phyloP scores from a whole-genome alignment of 2,113 vertebrate species.

The Myxocyprinus asiaticus region DNA sequence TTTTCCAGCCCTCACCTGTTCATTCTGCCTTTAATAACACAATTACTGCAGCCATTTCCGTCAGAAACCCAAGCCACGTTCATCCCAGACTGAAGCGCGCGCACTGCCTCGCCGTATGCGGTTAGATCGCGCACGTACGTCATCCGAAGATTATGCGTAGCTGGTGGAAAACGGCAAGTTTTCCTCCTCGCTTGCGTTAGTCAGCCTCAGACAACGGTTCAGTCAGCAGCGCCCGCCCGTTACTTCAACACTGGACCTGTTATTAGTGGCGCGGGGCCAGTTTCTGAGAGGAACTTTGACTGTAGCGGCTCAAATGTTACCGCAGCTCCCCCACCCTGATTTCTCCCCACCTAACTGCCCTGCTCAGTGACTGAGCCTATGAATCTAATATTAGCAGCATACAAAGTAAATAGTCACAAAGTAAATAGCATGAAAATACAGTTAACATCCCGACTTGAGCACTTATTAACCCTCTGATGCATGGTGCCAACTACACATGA shows the following conservation, averaged over 20 bases:
- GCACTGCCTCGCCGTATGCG: neutral
- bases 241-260: constrained; percentile 7
- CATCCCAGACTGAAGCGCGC: neutral
- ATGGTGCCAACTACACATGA: neutral
- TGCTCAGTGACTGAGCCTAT: constrained; percentile 28
- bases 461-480: neutral
- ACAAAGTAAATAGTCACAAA: constrained; percentile 22
- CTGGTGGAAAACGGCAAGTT: constrained; percentile 24
- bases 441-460: neutral
- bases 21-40: neutral
- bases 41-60: neutral
- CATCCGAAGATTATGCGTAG: constrained; percentile 13
- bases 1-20: neutral
- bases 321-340: neutral
- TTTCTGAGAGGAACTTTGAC: constrained; percentile 16
- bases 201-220: constrained; percentile 24
- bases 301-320: constrained; percentile 22
- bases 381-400: constrained; percentile 62
- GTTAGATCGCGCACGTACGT: neutral
- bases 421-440: constrained; percentile 13
- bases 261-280: neutral
- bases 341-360: constrained; percentile 38
- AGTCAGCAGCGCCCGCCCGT: constrained; percentile 22
- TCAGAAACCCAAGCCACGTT: neutral
- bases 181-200: constrained; percentile 2